A percentile compares a stretch with the other conserved stretches of the same genome.
Conservation (phyloP, 2,113 vertebrate species). For the Xenopus borealis region DNA sequence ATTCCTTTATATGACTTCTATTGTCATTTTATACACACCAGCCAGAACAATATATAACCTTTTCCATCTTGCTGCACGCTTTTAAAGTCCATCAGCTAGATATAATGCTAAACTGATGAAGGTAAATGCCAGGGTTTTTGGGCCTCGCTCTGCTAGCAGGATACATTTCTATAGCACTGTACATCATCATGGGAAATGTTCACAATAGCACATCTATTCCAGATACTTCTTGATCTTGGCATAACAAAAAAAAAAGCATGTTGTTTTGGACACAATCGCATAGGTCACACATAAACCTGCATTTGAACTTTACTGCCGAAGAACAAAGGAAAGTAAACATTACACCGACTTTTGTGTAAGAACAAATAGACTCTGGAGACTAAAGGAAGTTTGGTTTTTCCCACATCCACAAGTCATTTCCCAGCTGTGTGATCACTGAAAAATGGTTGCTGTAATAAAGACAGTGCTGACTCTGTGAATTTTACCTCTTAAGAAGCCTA, state of each 20-base stretch:
- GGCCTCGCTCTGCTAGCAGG: too few species aligned
- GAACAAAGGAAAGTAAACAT: conserved; percentile 41
- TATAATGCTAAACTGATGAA: too few species aligned
- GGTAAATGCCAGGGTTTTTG: too few species aligned
- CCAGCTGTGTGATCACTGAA: conserved; percentile 26
- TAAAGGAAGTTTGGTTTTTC: conserved; percentile 41
- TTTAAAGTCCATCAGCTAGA: too few species aligned
- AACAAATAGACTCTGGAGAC: conserved; percentile 19
- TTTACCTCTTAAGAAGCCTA: conserved; percentile 37
- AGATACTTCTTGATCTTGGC: neutral
- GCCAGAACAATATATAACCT: too few species aligned
- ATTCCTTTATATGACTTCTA: too few species aligned
- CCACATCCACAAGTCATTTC: conserved; percentile 42
- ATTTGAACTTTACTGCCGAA: conserved; percentile 5
- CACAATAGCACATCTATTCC: too few species aligned
- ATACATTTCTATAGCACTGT: neutral
- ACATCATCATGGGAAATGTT: neutral
- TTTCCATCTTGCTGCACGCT: too few species aligned
- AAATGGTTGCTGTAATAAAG: conserved; percentile 28
- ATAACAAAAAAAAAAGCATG: neutral
- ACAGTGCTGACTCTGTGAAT: conserved; percentile 42
- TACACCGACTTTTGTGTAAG: conserved; percentile 39
- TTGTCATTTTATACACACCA: too few species aligned
- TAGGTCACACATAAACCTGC: conserved; percentile 14
- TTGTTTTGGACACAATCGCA: conserved; percentile 5